Conservation (phyloP, 2,113 vertebrate species). For the Aptenodytes forsteri region DNA sequence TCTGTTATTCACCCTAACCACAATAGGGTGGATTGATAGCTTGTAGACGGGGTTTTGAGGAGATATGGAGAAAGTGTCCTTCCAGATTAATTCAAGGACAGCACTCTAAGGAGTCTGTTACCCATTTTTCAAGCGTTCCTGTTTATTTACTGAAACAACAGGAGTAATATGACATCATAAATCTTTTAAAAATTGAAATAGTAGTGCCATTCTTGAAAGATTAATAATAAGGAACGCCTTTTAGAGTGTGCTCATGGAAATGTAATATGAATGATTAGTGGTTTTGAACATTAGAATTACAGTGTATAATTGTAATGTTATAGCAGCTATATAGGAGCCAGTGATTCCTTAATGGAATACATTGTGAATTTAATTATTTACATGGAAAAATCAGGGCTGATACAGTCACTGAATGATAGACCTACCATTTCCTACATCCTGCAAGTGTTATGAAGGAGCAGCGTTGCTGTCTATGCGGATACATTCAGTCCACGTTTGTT, state of each 20-base stretch:
- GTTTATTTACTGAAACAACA: slow-evolving; percentile 67
- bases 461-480: not conserved
- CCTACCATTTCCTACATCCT: not conserved
- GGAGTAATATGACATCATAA: slow-evolving; percentile 51
- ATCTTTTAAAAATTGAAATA: slow-evolving; percentile 71
- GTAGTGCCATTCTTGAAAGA: slow-evolving; percentile 61
- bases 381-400: not conserved
- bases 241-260: slow-evolving; percentile 58
- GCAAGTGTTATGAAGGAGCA: not conserved
- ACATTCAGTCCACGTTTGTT: fast-evolving
- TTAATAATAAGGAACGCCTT: slow-evolving; percentile 68
- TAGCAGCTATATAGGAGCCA: not conserved
- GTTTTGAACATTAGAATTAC: slow-evolving; percentile 65
- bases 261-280: slow-evolving; percentile 60
- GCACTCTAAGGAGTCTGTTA: slow-evolving; percentile 14
- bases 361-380: slow-evolving; percentile 51
- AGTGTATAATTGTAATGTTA: slow-evolving; percentile 48
- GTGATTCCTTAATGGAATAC: slow-evolving; percentile 30
- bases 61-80: slow-evolving; percentile 26
- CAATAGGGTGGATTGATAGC: slow-evolving; percentile 1
- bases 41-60: not conserved
- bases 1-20: not conserved
- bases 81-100: slow-evolving; percentile 54
- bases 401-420: not conserved
- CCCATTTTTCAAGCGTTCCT: slow-evolving; percentile 47